phyloP scores from a whole-genome alignment of 2,888 invertebrate species.

The Rhamphomyia laevipes region DNA sequence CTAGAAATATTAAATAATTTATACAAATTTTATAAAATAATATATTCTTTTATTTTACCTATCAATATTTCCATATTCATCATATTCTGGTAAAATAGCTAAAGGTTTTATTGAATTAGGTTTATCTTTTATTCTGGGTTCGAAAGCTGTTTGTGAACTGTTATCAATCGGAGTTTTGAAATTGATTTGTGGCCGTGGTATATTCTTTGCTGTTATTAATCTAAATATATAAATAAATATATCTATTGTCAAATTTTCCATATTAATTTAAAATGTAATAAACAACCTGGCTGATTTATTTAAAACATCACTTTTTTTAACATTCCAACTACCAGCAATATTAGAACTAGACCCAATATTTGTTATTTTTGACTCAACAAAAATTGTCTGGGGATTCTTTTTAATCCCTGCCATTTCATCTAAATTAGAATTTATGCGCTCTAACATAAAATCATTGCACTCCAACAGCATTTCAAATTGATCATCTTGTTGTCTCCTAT shows the following conservation, averaged over 20 bases:
- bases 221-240: conserved; percentile 33
- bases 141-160: conserved; percentile 56
- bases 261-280: too few species aligned
- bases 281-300: conserved; percentile 23
- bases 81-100: conserved; percentile 57
- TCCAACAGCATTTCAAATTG: conserved; percentile 68
- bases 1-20: conserved; percentile 34
- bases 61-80: conserved; percentile 46
- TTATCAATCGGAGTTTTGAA: conserved; percentile 84
- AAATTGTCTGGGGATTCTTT: conserved; percentile 40
- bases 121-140: conserved; percentile 73
- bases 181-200: conserved; percentile 68
- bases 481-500: conserved; percentile 45
- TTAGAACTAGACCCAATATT: conserved; percentile 5
- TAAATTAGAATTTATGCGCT: conserved; percentile 62
- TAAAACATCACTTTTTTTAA: conserved; percentile 16
- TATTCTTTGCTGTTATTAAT: conserved; percentile 57
- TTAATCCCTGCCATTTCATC: conserved; percentile 54
- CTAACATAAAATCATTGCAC: conserved; percentile 71
- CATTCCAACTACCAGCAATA: conserved; percentile 49
- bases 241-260: too few species aligned
- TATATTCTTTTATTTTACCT: conserved; percentile 33
- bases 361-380: conserved; percentile 34
- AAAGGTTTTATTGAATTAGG: conserved; percentile 78
- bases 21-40: neutral